Conservation (phyloP, 1,140 invertebrate genomes). For the Dryas iulia region DNA sequence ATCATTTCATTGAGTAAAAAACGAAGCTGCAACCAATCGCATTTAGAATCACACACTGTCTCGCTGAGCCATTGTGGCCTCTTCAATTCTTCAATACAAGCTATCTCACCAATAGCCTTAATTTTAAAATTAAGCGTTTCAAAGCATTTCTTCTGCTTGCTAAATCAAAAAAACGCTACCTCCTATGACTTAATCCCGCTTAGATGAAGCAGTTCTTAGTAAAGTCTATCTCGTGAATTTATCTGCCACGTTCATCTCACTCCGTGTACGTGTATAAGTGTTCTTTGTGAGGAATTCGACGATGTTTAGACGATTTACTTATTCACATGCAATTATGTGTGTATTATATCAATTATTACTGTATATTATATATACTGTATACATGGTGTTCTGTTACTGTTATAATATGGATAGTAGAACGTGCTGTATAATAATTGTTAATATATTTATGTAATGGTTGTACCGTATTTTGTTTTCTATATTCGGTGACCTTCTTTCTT, state of each 20-base stretch:
- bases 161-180: constrained; percentile 19
- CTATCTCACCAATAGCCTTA: too few relatives aligned
- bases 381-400: neutral
- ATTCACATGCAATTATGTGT: constrained; percentile 33
- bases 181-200: constrained; percentile 32
- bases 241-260: constrained; percentile 71
- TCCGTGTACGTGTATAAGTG: constrained; percentile 48
- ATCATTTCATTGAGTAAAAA: too few relatives aligned
- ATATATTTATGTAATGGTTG: too few relatives aligned
- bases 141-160: too few relatives aligned
- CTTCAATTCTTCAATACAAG: too few relatives aligned
- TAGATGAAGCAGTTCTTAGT: constrained; percentile 59
- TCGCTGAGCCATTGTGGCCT: too few relatives aligned
- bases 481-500: too few relatives aligned
- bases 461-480: too few relatives aligned
- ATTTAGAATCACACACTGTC: too few relatives aligned
- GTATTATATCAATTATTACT: constrained; percentile 12
- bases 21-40: too few relatives aligned
- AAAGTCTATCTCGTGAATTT: constrained; percentile 58
- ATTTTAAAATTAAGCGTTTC: too few relatives aligned
- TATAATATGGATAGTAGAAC: neutral
- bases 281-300: constrained; percentile 49
- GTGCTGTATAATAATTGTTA: neutral
- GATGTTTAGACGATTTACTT: constrained; percentile 40
- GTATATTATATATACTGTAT: too few relatives aligned